A percentile compares a stretch with the other conserved stretches of the same genome.
Evolutionary conservation across 2,797 vertebrate species (phyloP).

Genomic region (Trachops cirrhosus): DNA sequence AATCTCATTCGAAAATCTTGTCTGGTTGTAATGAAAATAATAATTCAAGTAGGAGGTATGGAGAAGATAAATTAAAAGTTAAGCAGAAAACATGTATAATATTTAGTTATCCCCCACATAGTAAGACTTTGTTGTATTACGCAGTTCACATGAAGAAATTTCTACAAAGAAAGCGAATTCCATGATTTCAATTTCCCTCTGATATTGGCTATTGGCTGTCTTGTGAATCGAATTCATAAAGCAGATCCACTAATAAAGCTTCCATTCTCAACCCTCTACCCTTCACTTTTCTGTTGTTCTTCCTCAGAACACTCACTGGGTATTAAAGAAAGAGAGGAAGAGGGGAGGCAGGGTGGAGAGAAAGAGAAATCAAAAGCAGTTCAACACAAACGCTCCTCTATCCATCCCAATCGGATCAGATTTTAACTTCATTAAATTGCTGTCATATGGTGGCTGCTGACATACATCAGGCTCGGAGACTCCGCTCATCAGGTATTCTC

Average conservation of each 20-base stretch:
- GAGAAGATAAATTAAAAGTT: constrained; percentile 41
- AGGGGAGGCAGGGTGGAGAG: neutral
- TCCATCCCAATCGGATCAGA: constrained; percentile 86
- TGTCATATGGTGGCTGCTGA: constrained; percentile 94
- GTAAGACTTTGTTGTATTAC: constrained; percentile 55
- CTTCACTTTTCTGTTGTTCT: constrained; percentile 76
- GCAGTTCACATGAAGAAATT: constrained; percentile 58
- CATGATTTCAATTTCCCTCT: constrained; percentile 56
- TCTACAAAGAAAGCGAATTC: constrained; percentile 64
- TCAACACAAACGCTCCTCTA: constrained; percentile 79
- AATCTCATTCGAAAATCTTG: constrained; percentile 47
- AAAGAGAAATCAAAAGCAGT: constrained; percentile 69
- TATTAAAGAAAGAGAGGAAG: neutral
- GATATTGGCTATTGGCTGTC: constrained; percentile 66
- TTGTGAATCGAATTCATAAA: constrained; percentile 70
- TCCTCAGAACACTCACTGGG: constrained; percentile 69
- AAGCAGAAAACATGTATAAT: constrained; percentile 38
- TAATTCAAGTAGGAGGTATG: neutral
- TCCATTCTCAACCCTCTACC: constrained; percentile 65
- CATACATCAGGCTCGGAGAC: constrained; percentile 92
- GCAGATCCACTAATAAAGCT: constrained; percentile 74
- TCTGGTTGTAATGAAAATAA: constrained; percentile 39
- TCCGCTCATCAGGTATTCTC: constrained; percentile 96
- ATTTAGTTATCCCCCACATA: constrained; percentile 17
- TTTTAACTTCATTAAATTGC: constrained; percentile 98